phyloP scores from a whole-genome alignment of 1,140 invertebrate genomes.

The Drosophila parabipectinata region DNA sequence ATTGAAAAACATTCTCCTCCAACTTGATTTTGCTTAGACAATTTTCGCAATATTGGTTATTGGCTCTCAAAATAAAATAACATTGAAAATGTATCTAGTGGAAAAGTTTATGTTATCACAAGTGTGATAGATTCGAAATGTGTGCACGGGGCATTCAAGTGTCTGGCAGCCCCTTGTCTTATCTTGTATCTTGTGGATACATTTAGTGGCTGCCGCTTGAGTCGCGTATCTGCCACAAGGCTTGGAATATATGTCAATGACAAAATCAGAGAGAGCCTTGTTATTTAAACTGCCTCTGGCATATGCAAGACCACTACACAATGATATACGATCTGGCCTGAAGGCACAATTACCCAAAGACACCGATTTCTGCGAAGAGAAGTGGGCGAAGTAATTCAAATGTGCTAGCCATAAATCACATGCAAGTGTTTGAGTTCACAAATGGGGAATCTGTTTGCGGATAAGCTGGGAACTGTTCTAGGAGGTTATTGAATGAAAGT shows the following conservation, averaged over 20 bases:
- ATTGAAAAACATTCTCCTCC: conserved; percentile 25
- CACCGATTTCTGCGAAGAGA: conserved; percentile 30
- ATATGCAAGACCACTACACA: conserved; percentile 68
- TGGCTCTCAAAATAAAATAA: conserved; percentile 27
- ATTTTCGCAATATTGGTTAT: conserved; percentile 18
- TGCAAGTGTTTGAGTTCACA: conserved; percentile 34
- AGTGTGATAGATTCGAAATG: conserved; percentile 64
- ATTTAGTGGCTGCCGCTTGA: conserved; percentile 7
- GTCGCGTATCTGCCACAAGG: conserved; percentile 31
- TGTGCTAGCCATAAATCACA: conserved; percentile 61
- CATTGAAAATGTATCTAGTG: conserved; percentile 22
- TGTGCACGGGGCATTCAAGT: conserved; percentile 25
- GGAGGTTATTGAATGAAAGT: conserved; percentile 36
- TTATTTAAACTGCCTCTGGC: conserved; percentile 60
- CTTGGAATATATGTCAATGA: conserved; percentile 70
- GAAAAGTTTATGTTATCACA: conserved; percentile 36
- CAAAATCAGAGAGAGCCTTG: conserved; percentile 46
- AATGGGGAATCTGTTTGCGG: conserved; percentile 43
- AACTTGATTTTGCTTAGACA: conserved; percentile 32
- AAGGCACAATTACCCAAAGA: conserved; percentile 58
- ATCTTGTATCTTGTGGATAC: conserved; percentile 25
- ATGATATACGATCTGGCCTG: conserved; percentile 64
- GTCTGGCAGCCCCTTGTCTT: conserved; percentile 6
- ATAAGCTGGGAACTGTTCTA: conserved; percentile 22
- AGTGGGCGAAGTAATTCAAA: conserved; percentile 65